Base-by-base conservation (phyloP, 2,797 vertebrate genomes). In the Cottoperca gobio region DNA sequence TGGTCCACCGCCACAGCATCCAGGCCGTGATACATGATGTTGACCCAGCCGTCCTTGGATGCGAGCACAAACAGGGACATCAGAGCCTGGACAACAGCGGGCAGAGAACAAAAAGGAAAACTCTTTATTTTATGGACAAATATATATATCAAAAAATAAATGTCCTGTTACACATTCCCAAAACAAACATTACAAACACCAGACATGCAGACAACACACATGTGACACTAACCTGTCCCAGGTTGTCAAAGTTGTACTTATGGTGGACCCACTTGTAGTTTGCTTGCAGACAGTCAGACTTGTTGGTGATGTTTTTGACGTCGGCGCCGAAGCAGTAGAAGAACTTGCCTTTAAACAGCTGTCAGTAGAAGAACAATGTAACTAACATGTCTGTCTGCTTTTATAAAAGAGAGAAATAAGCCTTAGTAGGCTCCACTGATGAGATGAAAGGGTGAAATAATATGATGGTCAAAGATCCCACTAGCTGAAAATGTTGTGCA, bases 321-420 rank as follows among this genome's bases (percentile, higher is more conserved):
- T 99, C 97, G 0, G 94, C 92, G 2, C 97, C 98, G 21, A 97
- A 93, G 84, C 98, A 99, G 88, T 99, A 95, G 92, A 97, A 99
- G 94, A 99, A 99, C 82, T 99, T 99, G 40, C 98, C 98, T 94
- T 99, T 99, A 91, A 99, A 99, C 64, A 99, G 96, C 98, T 99
- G 91, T 52, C 59, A 74, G 55, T 0, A 52, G 48, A 70, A 68
- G 77, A 82, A 85, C 73, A 83, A 67, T 67, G 49, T 83, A 37
- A 87, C 46, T 5, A 35, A 33, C 40, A 14, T 43, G 31, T n/a
- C 31, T 52, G 31, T 61, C 48, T 55, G 61, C 61, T 69, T 35
- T 40, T 48, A 43, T 64, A 54, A 69, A 81, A 73, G 37, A 49
- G 28, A 70, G 35, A 61, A 77, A 62, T 50, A 60, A 26, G 23